phyloP scores from a whole-genome alignment of 2,797 vertebrate genomes.

The Enteromius fasciolatus region DNA sequence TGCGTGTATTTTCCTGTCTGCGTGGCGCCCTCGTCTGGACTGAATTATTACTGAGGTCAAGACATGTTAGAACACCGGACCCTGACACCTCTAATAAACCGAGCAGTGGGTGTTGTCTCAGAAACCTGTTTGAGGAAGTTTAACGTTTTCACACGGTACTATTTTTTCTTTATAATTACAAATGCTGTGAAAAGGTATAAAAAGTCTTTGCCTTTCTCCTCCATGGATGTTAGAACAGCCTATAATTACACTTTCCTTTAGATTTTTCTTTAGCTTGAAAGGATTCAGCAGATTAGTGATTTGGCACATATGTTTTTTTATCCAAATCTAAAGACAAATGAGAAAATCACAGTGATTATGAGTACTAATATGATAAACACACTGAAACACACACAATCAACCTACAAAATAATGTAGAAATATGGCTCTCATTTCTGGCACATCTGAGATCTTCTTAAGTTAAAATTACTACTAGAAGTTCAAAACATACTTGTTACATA shows the following conservation, averaged over 20 bases:
- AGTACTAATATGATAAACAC: not conserved
- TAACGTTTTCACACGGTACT: not conserved
- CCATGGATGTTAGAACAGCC: not conserved
- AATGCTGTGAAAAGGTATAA: not conserved
- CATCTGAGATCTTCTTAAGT: not conserved
- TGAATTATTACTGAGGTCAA: not conserved
- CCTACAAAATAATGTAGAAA: not conserved
- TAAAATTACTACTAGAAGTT: not conserved
- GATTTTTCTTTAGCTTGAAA: not conserved
- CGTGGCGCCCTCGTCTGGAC: slow-evolving; percentile 23
- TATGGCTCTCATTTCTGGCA: not conserved
- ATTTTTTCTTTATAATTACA: not conserved
- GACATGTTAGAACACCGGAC: not conserved
- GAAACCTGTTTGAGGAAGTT: slow-evolving; percentile 10
- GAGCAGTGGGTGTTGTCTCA: not conserved
- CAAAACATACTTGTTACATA: not conserved
- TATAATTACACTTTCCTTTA: not conserved
- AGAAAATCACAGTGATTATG: not conserved
- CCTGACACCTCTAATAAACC: not conserved
- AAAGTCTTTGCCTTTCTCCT: not conserved
- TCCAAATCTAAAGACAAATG: not conserved
- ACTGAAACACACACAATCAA: no score
- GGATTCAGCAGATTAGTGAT: not conserved
- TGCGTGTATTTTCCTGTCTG: not conserved
- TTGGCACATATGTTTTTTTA: not conserved